Base-by-base conservation (phyloP, 1,140 invertebrate genomes). In the Aleiodes sp. region DNA sequence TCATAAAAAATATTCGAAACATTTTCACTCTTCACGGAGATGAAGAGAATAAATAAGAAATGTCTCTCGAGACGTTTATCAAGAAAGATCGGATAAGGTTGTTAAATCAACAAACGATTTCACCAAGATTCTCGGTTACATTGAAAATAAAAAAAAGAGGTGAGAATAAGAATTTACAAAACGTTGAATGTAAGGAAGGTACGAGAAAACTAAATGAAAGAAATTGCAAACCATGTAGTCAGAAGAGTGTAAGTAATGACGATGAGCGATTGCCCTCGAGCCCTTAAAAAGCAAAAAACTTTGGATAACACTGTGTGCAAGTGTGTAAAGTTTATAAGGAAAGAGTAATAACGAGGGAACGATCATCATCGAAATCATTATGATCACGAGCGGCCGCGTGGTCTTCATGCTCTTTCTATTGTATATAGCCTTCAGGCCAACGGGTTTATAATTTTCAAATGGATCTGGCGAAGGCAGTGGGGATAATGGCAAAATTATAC, bases 401-500 rank as follows among this genome's bases (percentile, higher is more conserved):
- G 61, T 33, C 46, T 72, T 75, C 43, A 41, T 71, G 24, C 52
- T 57, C 41, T 60, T 35, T 4, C 29, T 62, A 61, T 56, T 63
- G 10, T 57, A 35, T 24, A 59, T 63, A 16, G 59, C 39, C 66
- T 39, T 21, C 62, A 43, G 16, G 28, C 12, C 31, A n/a, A 56
- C 10, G 24, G 16, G 43, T 60, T 59, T 70, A 64, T 66, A 31
- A 67, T 41, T 14, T 4, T 10, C 10, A 19, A 39, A 60, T 14
- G 19, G 52, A n/a, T n/a, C n/a, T n/a, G n/a, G n/a, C n/a, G n/a
- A n/a, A n/a, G n/a, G n/a, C n/a, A n/a, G n/a, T 37, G 28, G 56
- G 64, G 63, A 43, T 80, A 82, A 82, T 80, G 78, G 77, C 76
- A 76, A 80, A 80, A 82, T 80, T 79, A 81, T 79, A 81, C 75